These are phyloP conservation scores for Akabosia matsudoensis DNA, from an alignment of 1,140 invertebrate genomes.

Conservation along the genomic window DNA sequence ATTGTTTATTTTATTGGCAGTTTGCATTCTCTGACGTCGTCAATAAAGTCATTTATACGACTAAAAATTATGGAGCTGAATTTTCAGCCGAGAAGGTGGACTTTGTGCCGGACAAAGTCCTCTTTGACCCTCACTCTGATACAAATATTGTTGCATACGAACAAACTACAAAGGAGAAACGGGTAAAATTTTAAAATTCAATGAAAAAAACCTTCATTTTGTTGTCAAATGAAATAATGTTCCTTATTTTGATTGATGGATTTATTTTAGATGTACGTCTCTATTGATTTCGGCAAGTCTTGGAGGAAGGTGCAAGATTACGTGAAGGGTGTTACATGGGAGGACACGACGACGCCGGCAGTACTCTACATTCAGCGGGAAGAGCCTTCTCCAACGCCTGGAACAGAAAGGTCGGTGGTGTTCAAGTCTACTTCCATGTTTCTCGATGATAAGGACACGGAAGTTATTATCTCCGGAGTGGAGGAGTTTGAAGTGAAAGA, in stretches of 20 bases:
- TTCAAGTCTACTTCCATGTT: slow-evolving; percentile 56
- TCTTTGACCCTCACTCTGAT: slow-evolving; percentile 66
- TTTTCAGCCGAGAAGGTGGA: slow-evolving; percentile 61
- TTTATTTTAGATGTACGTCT: slow-evolving; percentile 78
- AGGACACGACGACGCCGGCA: slow-evolving; percentile 51
- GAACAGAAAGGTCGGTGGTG: slow-evolving; percentile 57
- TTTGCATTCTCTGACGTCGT: slow-evolving; percentile 77
- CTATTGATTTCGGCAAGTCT: slow-evolving; percentile 67
- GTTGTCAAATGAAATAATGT: too few species aligned
- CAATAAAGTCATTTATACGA: slow-evolving; percentile 74
- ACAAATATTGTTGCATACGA: slow-evolving; percentile 65
- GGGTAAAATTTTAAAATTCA: slow-evolving; percentile 60
- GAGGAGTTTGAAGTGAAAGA: slow-evolving; percentile 77
- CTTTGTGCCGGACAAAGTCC: slow-evolving; percentile 73
- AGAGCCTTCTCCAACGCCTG: background rate
- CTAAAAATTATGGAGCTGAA: slow-evolving; percentile 66
- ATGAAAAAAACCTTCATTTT: background rate
- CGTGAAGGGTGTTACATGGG: slow-evolving; percentile 75
- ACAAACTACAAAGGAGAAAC: slow-evolving; percentile 63
- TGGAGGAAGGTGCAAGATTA: slow-evolving; percentile 66
- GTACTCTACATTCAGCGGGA: slow-evolving; percentile 67
- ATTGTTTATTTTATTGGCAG: slow-evolving; percentile 56
- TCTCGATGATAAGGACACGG: slow-evolving; percentile 50
- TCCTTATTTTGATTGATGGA: slow-evolving; percentile 42
- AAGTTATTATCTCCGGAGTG: slow-evolving; percentile 63